Evolutionary conservation across 1,140 invertebrate genomes (phyloP), one percentile per base, ranked within the genome.

Genomic region (Myzus persicae): DNA sequence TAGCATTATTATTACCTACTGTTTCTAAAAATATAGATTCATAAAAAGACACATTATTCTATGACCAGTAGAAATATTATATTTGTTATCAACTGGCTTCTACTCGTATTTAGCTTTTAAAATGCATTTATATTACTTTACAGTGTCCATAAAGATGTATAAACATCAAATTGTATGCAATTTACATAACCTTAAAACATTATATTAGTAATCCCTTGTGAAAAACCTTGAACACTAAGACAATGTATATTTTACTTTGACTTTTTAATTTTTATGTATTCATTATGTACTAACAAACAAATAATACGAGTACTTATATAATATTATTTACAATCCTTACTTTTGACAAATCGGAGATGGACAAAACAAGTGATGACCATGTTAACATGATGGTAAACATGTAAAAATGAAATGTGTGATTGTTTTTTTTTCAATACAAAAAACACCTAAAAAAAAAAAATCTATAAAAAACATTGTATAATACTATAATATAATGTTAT

Each of bases 321-420:
- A 67, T 67, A 67, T 1, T n/a, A n/a, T 67, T n/a, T 6, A n/a
- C n/a, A 46, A 54, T 89, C 20, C 89, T 90, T 90, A 90, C 89
- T 90, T 90, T 90, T 90, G 36, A 90, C 67, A 18, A 90, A 90
- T 42, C 89, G 40, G 24, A 90, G 26, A 9, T 67, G 42, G 0
- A 95, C 95, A 67, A 90, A 90, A 90, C 89, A 90, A 14, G 89
- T 90, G 26, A 90, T 31, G n/a, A 90, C 89, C 91, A 96, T 96
- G 90, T 96, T 95, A n/a, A 95, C 95, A 94, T 97, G 96, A 94
- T 96, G 96, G 94, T 96, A 96, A n/a, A 96, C 96, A 91, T 97
- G 96, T 38, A 97, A 95, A 93, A 96, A 96, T 6, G 96, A 95
- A 26, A 97, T 95, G 94, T 96, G 96, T 91, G 96, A 96, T 82